phyloP scores from a whole-genome alignment of 2,888 invertebrate species.

The Agriotes lineatus region DNA sequence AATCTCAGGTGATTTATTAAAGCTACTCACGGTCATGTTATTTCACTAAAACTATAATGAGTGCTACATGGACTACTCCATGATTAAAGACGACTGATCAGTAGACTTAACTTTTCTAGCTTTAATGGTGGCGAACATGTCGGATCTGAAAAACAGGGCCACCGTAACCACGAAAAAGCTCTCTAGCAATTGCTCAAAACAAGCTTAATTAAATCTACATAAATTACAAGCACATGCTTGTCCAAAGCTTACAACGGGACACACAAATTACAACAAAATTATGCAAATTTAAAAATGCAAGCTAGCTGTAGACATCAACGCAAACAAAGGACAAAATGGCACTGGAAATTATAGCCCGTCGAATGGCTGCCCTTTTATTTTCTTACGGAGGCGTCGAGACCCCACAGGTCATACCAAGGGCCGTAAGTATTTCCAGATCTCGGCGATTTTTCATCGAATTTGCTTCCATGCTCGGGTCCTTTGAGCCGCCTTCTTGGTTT shows the following conservation, averaged over 20 bases:
- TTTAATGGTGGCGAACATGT: conserved; percentile 90
- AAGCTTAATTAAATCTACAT: background rate
- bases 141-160: conserved; percentile 74
- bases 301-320: conserved; percentile 33
- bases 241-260: background rate
- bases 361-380: conserved; percentile 42
- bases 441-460: conserved; percentile 67
- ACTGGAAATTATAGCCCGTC: conserved; percentile 7
- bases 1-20: background rate
- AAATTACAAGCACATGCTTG: conserved; percentile 10
- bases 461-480: conserved; percentile 62
- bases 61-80: conserved; percentile 23
- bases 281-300: background rate
- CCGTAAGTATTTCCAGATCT: conserved; percentile 82
- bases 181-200: background rate
- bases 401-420: conserved; percentile 92
- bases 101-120: conserved; percentile 89
- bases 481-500: conserved; percentile 64
- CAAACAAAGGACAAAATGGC: conserved; percentile 39
- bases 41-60: conserved; percentile 6
- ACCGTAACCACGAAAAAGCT: conserved; percentile 46
- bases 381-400: conserved; percentile 75
- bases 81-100: conserved; percentile 83
- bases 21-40: conserved; percentile 12
- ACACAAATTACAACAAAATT: no score